Evolutionary conservation across 2,797 vertebrate genomes (phyloP), one percentile per base, ranked within the genome.

Genomic region (Melanotaenia maccullochi): DNA sequence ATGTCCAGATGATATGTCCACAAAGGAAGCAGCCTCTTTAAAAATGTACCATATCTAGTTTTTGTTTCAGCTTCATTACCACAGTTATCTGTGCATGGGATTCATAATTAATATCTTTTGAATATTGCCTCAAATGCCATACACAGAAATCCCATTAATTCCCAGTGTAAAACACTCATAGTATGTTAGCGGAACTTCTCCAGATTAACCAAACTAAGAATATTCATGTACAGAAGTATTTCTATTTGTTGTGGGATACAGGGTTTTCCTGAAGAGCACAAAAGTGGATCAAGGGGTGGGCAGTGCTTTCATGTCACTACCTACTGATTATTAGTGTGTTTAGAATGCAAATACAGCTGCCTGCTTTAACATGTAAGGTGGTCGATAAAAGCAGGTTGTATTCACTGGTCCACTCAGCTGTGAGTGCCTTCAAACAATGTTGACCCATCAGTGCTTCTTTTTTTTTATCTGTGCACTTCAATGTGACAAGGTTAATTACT

Each of bases 91-190:
- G 75, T 87, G 75, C 83, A 68, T 24, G n/a, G 30, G 56, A 89
- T 92, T 79, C 72, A 92, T 93, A 89, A 93, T 92, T 92, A 32
- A 93, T 88, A 83, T 71, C 84, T 83, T 62, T 90, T 80, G 87
- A 86, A 90, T 91, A 91, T 92, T 85, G 80, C 81, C 75, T 89
- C 73, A 83, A 87, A 91, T 86, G 42, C 65, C 52, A 2, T 73
- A 75, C 72, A 82, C 71, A 89, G 68, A 81, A 77, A 77, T 79
- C 63, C 68, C 62, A 78, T 81, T 84, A 73, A 86, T 85, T 68
- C 65, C 57, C 30, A 44, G 63, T 63, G 76, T 68, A 28, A 78
- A 82, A 86, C 60, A 80, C 44, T 74, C 4, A n/a, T 42, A 40
- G 14, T 16, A 24, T 75, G 35, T 74, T 22, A 42, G 55, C 32